Evolutionary conservation across 37 sponge, comb jelly and placozoan genomes (phyloP).

Genomic region (Theonella swinhoei): DNA sequence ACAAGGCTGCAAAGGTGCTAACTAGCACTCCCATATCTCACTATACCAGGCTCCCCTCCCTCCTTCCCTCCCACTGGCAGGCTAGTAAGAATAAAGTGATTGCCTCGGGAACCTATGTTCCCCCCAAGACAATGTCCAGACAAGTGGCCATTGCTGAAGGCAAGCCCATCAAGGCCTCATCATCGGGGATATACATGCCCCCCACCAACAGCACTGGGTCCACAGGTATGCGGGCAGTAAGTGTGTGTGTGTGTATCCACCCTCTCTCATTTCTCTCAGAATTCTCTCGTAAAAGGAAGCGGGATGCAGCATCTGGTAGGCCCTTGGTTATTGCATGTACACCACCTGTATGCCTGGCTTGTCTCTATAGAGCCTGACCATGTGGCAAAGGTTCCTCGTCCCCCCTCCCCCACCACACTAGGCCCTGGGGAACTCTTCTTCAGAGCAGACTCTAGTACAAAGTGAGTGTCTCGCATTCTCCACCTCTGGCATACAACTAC

Average conservation of each 20-base stretch:
- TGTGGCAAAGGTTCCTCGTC: conserved; percentile 8
- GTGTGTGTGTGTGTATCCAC: conserved; percentile 3
- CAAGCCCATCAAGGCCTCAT: background rate
- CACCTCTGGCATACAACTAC: background rate
- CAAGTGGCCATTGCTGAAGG: background rate
- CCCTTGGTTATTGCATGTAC: background rate
- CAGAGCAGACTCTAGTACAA: conserved; percentile 23
- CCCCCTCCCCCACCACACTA: background rate
- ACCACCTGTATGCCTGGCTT: background rate
- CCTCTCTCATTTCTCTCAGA: background rate
- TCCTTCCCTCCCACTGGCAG: background rate
- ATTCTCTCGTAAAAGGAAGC: background rate
- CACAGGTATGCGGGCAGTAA: background rate
- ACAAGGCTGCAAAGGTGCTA: conserved; percentile 51
- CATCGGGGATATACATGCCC: background rate
- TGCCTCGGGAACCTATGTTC: conserved; percentile 36
- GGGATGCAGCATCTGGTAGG: background rate
- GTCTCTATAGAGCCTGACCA: background rate
- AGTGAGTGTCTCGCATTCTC: conserved; percentile 10
- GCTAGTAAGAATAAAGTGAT: conserved; percentile 4
- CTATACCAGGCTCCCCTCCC: background rate
- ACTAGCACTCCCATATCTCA: no score
- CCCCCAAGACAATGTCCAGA: conserved; percentile 28
- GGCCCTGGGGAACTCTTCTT: conserved; percentile 41
- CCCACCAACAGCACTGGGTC: conserved; percentile 23